phyloP scores from a whole-genome alignment of 2,113 vertebrate genomes.

The Anas platyrhynchos region DNA sequence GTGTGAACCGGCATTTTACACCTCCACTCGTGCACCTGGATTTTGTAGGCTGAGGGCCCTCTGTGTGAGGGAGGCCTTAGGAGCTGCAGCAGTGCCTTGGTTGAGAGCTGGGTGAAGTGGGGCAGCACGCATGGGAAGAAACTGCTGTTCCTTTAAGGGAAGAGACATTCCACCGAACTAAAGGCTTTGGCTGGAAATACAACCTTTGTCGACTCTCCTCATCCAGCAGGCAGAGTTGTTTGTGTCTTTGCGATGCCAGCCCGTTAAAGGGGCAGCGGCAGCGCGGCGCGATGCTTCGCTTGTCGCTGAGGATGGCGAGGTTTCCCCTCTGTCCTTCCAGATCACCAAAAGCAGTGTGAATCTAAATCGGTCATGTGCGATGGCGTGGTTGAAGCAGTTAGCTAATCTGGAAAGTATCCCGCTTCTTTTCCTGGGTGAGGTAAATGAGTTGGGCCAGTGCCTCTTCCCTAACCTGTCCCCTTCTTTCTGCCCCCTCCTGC shows the following conservation, averaged over 20 bases:
- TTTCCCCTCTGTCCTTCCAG: rapidly evolving
- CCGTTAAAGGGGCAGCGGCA: not conserved
- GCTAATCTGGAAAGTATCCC: not conserved
- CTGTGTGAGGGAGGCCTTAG: too few species aligned
- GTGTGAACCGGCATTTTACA: not conserved
- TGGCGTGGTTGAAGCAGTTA: not conserved
- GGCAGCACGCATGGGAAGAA: not conserved
- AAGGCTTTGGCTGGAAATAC: not conserved
- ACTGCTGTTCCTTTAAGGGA: not conserved
- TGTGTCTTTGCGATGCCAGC: not conserved
- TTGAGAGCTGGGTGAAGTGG: not conserved
- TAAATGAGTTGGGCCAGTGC: not conserved
- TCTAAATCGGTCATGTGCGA: not conserved
- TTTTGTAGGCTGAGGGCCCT: not conserved
- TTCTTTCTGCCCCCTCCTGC: not conserved
- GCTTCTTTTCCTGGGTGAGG: not conserved
- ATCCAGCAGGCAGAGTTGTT: not conserved
- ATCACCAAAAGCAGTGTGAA: not conserved
- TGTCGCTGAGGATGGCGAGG: not conserved
- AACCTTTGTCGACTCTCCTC: not conserved
- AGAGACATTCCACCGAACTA: not conserved
- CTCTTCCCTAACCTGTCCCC: not conserved
- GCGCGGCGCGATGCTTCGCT: not conserved
- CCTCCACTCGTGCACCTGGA: not conserved
- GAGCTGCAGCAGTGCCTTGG: not conserved